Conservation (phyloP, 2,888 invertebrate genomes). For the Cataglyphis albicans region DNA sequence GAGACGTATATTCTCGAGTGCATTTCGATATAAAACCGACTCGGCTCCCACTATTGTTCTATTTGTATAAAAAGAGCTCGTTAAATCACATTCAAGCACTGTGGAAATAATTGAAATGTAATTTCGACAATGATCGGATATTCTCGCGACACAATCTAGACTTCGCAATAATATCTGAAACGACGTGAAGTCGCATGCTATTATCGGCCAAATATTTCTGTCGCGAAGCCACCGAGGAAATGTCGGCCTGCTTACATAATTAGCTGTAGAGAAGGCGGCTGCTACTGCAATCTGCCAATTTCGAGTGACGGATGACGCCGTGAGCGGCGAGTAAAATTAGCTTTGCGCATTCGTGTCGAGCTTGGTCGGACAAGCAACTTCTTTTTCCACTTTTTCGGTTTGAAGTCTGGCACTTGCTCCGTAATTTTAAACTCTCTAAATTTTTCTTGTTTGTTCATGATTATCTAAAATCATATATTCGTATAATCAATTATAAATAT, state of each 20-base stretch:
- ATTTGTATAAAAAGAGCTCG: not conserved
- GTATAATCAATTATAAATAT: not conserved
- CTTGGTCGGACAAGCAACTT: not conserved
- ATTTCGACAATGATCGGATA: constrained; percentile 10
- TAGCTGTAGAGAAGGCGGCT: constrained; percentile 56
- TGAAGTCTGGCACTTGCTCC: not conserved
- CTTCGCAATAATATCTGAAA: constrained; percentile 21
- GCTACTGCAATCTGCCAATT: constrained; percentile 70
- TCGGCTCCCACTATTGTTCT: not conserved
- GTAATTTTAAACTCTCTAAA: not conserved
- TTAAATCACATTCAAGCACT: constrained; percentile 20
- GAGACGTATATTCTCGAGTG: not conserved
- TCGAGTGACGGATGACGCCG: constrained; percentile 70
- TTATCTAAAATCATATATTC: not conserved
- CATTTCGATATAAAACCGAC: not conserved
- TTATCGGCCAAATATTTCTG: constrained; percentile 66
- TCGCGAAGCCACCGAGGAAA: constrained; percentile 58
- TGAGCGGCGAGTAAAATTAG: constrained; percentile 68
- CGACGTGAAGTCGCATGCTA: constrained; percentile 44
- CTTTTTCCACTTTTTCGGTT: not conserved
- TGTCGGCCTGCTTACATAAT: constrained; percentile 65
- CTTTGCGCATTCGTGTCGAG: not conserved
- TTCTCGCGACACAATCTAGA: not conserved
- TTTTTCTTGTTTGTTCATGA: not conserved
- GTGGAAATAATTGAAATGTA: constrained; percentile 16